phyloP scores from a whole-genome alignment of 2,113 vertebrate genomes.

The Oncorhynchus clarkii region DNA sequence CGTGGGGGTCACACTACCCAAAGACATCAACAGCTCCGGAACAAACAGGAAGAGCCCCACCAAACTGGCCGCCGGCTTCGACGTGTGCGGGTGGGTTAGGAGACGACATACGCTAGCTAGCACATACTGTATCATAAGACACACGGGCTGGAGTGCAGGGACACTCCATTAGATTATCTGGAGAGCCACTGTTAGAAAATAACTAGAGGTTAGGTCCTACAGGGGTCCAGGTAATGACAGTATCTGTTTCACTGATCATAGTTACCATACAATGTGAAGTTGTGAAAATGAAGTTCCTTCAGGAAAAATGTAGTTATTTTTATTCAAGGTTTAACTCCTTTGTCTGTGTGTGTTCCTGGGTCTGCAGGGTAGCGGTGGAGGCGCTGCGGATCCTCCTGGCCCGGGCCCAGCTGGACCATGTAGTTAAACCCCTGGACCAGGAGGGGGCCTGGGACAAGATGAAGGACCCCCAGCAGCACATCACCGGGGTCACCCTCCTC shows the following conservation, averaged over 20 bases:
- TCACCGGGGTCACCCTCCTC: conserved; percentile 77
- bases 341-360: no score
- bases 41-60: conserved; percentile 60
- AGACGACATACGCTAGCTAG: no score
- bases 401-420: conserved; percentile 76
- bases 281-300: no score
- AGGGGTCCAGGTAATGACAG: no score
- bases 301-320: no score
- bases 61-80: conserved; percentile 61
- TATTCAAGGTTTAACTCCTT: no score
- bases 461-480: conserved; percentile 71
- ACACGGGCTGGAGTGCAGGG: no score
- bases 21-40: conserved; percentile 64
- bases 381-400: conserved; percentile 77
- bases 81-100: conserved; percentile 79
- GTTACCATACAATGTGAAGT: no score
- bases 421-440: conserved; percentile 67
- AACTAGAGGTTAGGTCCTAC: no score
- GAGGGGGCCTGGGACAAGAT: conserved; percentile 81
- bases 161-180: no score
- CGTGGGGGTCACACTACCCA: conserved; percentile 81
- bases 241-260: no score
- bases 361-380: conserved; percentile 77
- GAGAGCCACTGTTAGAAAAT: no score
- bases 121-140: neutral